Evolutionary conservation across 2,888 invertebrate species (phyloP).

Genomic region (Stenodera caucasica): DNA sequence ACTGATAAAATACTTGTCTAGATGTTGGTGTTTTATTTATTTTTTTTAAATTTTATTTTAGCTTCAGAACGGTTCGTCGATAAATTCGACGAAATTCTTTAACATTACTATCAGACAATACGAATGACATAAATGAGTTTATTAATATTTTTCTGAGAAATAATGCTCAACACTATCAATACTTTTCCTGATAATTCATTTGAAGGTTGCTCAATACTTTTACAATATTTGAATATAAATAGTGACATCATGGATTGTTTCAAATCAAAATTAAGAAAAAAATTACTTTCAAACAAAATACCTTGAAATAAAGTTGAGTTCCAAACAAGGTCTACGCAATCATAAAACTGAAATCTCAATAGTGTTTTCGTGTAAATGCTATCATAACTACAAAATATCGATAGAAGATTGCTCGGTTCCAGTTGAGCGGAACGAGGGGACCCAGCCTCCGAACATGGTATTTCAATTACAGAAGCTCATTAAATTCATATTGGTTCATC

Average conservation of each 20-base stretch:
- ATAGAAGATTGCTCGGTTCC: conserved; percentile 31
- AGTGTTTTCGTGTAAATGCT: conserved; percentile 32
- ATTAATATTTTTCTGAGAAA: conserved; percentile 9
- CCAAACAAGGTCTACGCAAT: conserved; percentile 20
- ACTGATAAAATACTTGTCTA: not conserved
- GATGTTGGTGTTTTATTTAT: not conserved
- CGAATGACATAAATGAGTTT: conserved; percentile 27
- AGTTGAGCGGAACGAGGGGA: conserved; percentile 28
- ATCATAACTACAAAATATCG: conserved; percentile 32
- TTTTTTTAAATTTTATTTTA: too few relatives aligned
- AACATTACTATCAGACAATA: conserved; percentile 18
- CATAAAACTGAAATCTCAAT: conserved; percentile 30
- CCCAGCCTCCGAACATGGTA: conserved; percentile 30
- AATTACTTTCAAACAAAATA: conserved; percentile 1
- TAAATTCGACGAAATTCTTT: not conserved
- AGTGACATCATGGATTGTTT: not conserved
- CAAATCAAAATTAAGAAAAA: not conserved
- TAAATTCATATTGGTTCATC: conserved; percentile 33
- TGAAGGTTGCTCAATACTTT: not conserved
- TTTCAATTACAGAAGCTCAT: conserved; percentile 33
- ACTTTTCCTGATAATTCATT: not conserved
- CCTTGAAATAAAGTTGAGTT: conserved; percentile 1
- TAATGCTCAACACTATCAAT: not conserved
- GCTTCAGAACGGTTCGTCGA: not conserved
- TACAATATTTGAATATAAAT: not conserved